Base-by-base conservation (phyloP, 2,113 vertebrate genomes). In the Nannobrachium achirus region DNA sequence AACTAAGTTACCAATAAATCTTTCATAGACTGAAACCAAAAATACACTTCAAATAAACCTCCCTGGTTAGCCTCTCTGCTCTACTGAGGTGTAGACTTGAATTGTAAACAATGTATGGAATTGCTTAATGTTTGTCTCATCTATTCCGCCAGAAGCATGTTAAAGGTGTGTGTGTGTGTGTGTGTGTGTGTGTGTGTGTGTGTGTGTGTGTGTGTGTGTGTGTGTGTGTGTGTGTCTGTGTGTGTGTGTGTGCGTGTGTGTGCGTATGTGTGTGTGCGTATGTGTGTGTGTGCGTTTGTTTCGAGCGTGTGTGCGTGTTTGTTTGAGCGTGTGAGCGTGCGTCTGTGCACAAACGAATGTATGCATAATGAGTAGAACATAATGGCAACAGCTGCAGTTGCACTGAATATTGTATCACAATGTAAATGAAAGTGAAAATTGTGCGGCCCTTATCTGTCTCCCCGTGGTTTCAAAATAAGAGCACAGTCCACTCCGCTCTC, bases 21-120 rank as follows among this genome's bases (percentile, higher is more conserved):
- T 86, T 92, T 91, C 66, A 90, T 89, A 49, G 48, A 73, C 80
- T 40, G 33, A 48, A 57, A 75, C 85, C 83, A 83, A 90, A 89
- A 90, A 89, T 88, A 91, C 55, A 75, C 51, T 33, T 72, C 62
- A 79, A 81, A 87, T 75, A 83, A 80, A 62, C 75, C 41, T 70
- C 81, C 68, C n/a, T 58, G 78, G 67, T 66, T 73, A 63, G 57
- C 55, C 45, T 57, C 66, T 57, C 62, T 7, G 51, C 20, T 57
- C 56, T 50, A 40, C 71, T 46, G 48, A 59, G 44, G 66, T 59
- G 53, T 33, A 33, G 41, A 59, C 53, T 19, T 19, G 56, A 69
- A 71, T 33, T 63, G 65, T 56, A 71, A 63, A 64, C 57, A 71
- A 63, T 16, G 19, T 40, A 18, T 50, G 9, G 53, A 74, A 57